Evolutionary conservation across 2,113 vertebrate species (phyloP).

Genomic region (Zosterops hypoxanthus): DNA sequence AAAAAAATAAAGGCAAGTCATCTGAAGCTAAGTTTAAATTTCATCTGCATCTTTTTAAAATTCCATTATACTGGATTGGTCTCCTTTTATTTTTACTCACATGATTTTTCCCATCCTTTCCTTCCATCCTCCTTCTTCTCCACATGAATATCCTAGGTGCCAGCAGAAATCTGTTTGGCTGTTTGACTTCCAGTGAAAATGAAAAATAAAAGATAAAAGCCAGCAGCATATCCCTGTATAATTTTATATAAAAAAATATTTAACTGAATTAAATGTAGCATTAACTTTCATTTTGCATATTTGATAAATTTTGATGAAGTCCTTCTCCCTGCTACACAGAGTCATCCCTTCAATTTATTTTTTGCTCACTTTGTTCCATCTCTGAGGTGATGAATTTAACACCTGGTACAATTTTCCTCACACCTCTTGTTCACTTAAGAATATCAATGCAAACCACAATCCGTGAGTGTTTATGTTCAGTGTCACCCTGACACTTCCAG

Average conservation of each 20-base stretch:
- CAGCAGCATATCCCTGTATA: not conserved
- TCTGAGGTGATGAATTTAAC: slow-evolving; percentile 7
- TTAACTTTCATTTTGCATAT: not conserved
- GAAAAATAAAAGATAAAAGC: not conserved
- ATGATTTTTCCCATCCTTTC: slow-evolving; percentile 12
- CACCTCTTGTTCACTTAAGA: not conserved
- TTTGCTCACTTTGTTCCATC: not conserved
- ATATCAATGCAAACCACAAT: not conserved
- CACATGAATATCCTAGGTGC: not conserved
- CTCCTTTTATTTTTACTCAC: not conserved
- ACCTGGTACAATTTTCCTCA: not conserved
- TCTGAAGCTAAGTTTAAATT: not conserved
- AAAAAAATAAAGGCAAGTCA: not conserved
- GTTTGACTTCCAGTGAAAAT: not conserved
- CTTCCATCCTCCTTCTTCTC: not conserved
- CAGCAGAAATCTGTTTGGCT: not conserved
- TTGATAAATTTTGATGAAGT: not conserved
- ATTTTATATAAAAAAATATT: not conserved
- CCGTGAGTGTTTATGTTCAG: not conserved
- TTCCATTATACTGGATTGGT: not conserved
- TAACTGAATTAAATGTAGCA: not conserved
- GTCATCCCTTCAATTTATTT: not conserved
- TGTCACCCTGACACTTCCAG: not conserved
- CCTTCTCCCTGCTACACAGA: not conserved
- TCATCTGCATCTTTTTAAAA: slow-evolving; percentile 52